Conservation (phyloP, 2,797 vertebrate genomes). For the Enteromius mattozi region DNA sequence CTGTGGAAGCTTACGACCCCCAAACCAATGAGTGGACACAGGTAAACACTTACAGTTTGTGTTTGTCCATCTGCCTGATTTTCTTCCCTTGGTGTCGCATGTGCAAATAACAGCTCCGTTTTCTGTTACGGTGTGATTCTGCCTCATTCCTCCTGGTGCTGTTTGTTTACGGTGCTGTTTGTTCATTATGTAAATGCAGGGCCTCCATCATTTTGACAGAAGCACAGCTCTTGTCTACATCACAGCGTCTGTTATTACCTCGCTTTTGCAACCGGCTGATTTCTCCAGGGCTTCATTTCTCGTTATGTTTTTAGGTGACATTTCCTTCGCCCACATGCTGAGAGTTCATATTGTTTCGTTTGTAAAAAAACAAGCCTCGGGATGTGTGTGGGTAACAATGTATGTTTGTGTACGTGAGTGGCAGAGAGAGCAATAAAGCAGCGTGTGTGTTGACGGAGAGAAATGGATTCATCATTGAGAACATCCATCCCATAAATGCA, state of each 20-base stretch:
- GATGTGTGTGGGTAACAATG: slow-evolving; percentile 13
- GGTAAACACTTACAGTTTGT: slow-evolving; percentile 72
- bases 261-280: slow-evolving; percentile 16
- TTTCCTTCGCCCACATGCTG: slow-evolving; percentile 28
- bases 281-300: slow-evolving; percentile 40
- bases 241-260: slow-evolving; percentile 39
- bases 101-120: background rate
- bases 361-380: slow-evolving; percentile 19
- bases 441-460: slow-evolving; percentile 13
- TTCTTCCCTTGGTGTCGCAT: background rate
- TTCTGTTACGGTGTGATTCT: background rate
- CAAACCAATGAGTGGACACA: slow-evolving; percentile 98
- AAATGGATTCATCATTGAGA: slow-evolving; percentile 18
- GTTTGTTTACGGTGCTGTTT: slow-evolving; percentile 50
- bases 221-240: slow-evolving; percentile 33
- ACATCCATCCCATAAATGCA: slow-evolving; percentile 22
- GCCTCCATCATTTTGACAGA: slow-evolving; percentile 46
- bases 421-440: slow-evolving; percentile 4
- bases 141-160: background rate
- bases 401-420: background rate
- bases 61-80: background rate
- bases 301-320: slow-evolving; percentile 5
- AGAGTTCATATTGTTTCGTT: slow-evolving; percentile 45
- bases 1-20: slow-evolving; percentile 95
- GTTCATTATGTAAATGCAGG: slow-evolving; percentile 48